These are phyloP conservation scores for Piezodorus guildinii DNA, from an alignment of 1,140 invertebrate species.

Conservation along the genomic window DNA sequence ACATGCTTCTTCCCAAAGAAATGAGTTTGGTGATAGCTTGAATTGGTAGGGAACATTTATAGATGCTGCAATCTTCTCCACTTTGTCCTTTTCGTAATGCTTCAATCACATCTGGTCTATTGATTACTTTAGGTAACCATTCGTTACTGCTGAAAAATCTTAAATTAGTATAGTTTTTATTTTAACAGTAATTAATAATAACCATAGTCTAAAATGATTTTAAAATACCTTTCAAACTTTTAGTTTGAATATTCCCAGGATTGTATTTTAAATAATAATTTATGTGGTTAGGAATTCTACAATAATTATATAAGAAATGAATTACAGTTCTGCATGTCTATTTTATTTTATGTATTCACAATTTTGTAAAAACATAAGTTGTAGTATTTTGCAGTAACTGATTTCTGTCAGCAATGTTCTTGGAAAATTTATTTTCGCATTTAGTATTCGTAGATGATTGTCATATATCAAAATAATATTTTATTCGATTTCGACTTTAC, in stretches of 20 bases:
- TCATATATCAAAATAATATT: too few species aligned
- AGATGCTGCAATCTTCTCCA: constrained; percentile 15
- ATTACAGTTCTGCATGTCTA: not conserved
- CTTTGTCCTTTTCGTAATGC: constrained; percentile 8
- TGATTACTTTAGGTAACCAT: not conserved
- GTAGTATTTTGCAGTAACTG: too few species aligned
- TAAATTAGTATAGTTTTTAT: not conserved
- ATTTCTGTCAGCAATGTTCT: too few species aligned
- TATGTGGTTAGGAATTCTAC: not conserved
- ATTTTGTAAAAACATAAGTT: too few species aligned
- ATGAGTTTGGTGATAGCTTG: constrained; percentile 2
- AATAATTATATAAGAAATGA: not conserved
- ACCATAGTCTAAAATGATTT: not conserved
- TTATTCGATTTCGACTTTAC: too few species aligned
- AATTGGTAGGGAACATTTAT: constrained; percentile 14
- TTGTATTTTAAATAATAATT: too few species aligned
- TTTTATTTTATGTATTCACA: not conserved
- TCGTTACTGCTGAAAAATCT: constrained; percentile 1
- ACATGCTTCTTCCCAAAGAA: not conserved
- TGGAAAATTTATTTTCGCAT: too few species aligned
- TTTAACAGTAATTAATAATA: not conserved
- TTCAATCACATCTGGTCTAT: not conserved
- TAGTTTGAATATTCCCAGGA: not conserved
- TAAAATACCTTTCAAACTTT: not conserved
- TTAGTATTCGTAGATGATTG: too few species aligned